Conservation (phyloP, 1,140 invertebrate species). For the Dolichoris vasculosae region DNA sequence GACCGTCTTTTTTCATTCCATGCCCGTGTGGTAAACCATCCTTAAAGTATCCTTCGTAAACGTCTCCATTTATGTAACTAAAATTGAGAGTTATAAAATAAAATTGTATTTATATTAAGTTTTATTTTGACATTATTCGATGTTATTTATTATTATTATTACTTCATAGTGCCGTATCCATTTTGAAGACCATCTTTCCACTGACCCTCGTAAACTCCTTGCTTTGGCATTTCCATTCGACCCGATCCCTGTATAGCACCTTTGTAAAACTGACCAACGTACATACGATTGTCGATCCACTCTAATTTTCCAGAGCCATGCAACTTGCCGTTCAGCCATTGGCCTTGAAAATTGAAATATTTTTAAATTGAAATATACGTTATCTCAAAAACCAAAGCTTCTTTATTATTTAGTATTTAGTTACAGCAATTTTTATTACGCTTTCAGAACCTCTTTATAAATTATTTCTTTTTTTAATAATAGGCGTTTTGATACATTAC, state of each 20-base stretch:
- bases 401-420: no score
- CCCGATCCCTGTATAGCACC: conserved; percentile 85
- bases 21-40: conserved; percentile 89
- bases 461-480: conserved; percentile 22
- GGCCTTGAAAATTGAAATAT: conserved; percentile 69
- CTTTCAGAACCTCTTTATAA: not conserved
- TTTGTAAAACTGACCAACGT: conserved; percentile 85
- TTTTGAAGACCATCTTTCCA: conserved; percentile 90
- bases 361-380: no score
- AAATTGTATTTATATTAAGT: conserved; percentile 44
- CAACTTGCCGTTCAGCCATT: conserved; percentile 87
- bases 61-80: conserved; percentile 80
- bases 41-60: conserved; percentile 90
- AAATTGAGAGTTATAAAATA: conserved; percentile 49
- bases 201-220: conserved; percentile 85
- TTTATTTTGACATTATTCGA: not conserved
- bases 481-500: conserved; percentile 43
- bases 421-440: not conserved
- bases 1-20: conserved; percentile 86
- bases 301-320: conserved; percentile 87
- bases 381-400: no score
- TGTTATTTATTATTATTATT: no score
- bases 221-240: conserved; percentile 79
- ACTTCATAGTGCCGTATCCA: conserved; percentile 86
- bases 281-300: conserved; percentile 87